phyloP scores from a whole-genome alignment of 2,113 vertebrate species.

The Rhombomys opimus region DNA sequence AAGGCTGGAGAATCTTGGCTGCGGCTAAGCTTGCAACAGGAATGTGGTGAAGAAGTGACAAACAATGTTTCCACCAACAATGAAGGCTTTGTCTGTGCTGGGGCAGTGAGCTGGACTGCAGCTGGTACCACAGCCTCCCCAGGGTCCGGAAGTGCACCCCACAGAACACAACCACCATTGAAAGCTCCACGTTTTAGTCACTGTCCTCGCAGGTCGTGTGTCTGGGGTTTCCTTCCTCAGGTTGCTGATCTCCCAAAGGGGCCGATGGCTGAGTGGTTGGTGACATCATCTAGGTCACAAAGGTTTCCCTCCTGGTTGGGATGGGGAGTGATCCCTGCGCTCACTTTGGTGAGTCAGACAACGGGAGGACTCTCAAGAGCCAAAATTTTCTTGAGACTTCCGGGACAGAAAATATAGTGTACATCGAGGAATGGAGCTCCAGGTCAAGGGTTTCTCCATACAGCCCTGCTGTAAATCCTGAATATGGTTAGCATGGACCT shows the following conservation, averaged over 20 bases:
- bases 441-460: neutral
- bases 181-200: neutral
- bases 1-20: neutral
- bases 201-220: neutral
- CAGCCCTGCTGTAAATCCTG: neutral
- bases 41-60: neutral
- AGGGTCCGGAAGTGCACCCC: neutral
- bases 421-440: neutral
- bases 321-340: neutral
- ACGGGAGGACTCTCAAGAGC: neutral
- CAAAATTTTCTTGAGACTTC: neutral
- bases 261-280: neutral
- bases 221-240: neutral
- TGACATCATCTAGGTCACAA: neutral
- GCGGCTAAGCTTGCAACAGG: neutral
- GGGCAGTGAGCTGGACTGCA: neutral
- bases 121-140: neutral
- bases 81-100: neutral
- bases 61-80: neutral
- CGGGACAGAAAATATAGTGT: neutral
- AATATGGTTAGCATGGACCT: neutral
- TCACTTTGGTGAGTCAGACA: neutral
- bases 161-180: neutral
- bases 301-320: neutral
- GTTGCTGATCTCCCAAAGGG: neutral